Base-by-base conservation (phyloP, 35 echinoderm and acorn worm genomes). In the Stichopus chloronotus region DNA sequence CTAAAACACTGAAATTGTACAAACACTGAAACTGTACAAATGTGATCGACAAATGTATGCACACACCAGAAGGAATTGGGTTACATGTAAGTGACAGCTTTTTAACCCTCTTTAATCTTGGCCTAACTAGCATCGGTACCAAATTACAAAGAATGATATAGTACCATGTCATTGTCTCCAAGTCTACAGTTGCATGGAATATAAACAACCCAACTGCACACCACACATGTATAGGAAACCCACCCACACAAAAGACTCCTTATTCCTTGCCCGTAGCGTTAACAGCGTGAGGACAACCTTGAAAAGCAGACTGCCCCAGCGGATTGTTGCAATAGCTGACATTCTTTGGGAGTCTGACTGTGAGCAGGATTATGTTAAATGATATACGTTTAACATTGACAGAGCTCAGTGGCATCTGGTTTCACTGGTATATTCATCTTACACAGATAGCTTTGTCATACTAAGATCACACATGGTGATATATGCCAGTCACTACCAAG, bases 291-390 rank as follows among this genome's bases (percentile, higher is more conserved):
- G 61, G 61, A 65, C 61, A 65, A 65, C 61, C 61, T 65, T 65
- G 61, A 19, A 65, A 65, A 19, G 11, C 61, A 65, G 61, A 11
- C 53, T 16, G 52, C 19, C 80, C 80, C 80, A 24, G 52, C 14
- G 55, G 82, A 85, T 85, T 22, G 82, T 85, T 85, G 82, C 82
- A 56, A 85, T 85, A 85, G 82, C 82, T 85, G 82, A 58, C 82
- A 85, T 85, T 85, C 82, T 85, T 85, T 20, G 17, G 13, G 82
- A 85, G 82, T 53, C 52, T 23, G 25, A 4, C 55, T 53, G 13
- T 85, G 58, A 85, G 57, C 82, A 53, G 57, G 13, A 43, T 85
- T 85, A 23, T 85, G 82, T 85, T 58, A 85, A n/a, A 58, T 9
- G 82, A 85, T 85, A 85, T 58, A 53, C 52, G 21, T 58, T 56